Evolutionary conservation across 2,113 vertebrate species (phyloP).

Genomic region (Microcebus ravelobensis): DNA sequence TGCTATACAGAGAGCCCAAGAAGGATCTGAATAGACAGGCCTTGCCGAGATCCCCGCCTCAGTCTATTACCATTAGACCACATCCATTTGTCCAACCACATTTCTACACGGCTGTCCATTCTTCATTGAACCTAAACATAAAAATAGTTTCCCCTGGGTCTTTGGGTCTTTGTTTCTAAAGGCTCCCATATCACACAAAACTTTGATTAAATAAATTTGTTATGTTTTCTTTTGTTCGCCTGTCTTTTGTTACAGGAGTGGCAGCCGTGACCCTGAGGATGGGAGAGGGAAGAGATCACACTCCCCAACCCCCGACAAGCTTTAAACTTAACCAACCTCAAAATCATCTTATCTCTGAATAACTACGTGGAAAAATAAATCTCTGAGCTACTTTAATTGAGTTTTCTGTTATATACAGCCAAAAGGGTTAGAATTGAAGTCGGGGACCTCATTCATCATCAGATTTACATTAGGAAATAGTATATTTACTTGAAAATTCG

Average conservation of each 20-base stretch:
- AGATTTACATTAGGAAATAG: neutral
- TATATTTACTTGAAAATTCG: neutral
- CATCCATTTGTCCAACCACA: neutral
- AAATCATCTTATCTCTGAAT: conserved; percentile 36
- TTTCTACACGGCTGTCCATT: neutral
- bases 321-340: neutral
- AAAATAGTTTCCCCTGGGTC: neutral
- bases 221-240: neutral
- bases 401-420: neutral
- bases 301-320: neutral
- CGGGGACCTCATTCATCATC: neutral
- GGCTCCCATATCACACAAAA: neutral
- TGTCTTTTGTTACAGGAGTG: neutral
- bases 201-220: neutral
- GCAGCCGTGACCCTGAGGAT: neutral
- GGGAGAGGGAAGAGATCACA: neutral
- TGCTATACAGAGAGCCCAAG: neutral
- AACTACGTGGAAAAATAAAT: neutral
- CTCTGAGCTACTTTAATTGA: neutral
- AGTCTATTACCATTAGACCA: neutral
- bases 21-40: neutral
- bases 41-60: neutral
- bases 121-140: neutral
- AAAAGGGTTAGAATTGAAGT: neutral
- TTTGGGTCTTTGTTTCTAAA: neutral